Base-by-base conservation (phyloP, 2,888 invertebrate species). In the Cheilosia vernalis region DNA sequence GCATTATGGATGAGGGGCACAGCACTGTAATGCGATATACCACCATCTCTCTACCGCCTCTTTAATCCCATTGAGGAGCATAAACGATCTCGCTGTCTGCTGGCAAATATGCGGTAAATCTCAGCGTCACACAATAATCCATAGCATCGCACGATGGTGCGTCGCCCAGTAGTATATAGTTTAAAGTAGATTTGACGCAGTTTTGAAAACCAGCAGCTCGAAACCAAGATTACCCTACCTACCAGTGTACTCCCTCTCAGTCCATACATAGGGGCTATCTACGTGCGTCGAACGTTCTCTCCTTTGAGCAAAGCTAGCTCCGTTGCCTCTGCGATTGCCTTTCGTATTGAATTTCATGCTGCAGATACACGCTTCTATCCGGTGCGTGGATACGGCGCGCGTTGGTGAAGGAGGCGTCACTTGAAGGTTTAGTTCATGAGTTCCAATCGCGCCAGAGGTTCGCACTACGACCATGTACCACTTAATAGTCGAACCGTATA, bases 341-440 rank as follows among this genome's bases (percentile, higher is more conserved):
- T 64, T 70, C 63, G 51, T 58, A 77, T 77, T 64, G 63, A 40
- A 53, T 81, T 81, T 81, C 81, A 67, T 21, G 47, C 33, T 67
- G 24, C 24, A 55, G 33, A 53, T 33, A 72, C 24, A 13, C 49
- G 21, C 42, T 40, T 27, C 19, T 60, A 33, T 37, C 37, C 53
- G 19, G 58, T 79, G 80, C 84, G 84, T 51, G 24, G 70, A 74
- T 53, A 47, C 17, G 9, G 17, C 47, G 47, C 47, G 17, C 33
- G 30, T 10, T 15, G 53, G 13, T 4, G 66, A 21, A 64, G 80
- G 53, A 74, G 85, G 66, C 76, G 70, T 70, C 60, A 61, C 49
- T 60, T 40, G 81, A 81, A 85, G 85, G 85, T 85, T 85, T 81
- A 81, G 81, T 85, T 85, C 81, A 80, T 73, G 58, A 60, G 61